Evolutionary conservation across 2,888 invertebrate species (phyloP).

Genomic region (Cryptocheilus praepositus): DNA sequence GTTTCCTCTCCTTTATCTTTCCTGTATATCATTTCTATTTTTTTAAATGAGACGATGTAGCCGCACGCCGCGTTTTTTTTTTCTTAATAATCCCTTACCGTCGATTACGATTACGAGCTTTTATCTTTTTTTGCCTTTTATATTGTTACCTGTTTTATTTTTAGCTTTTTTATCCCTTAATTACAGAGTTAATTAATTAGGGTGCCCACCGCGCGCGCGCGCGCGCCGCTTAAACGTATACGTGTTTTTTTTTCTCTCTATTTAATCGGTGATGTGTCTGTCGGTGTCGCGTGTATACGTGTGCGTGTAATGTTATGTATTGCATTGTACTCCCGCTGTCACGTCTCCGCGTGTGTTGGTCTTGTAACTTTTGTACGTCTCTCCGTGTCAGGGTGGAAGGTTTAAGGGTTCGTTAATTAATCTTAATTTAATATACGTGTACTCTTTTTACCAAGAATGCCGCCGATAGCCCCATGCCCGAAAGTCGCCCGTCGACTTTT

Average conservation of each 20-base stretch:
- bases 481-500: constrained; percentile 21
- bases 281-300: constrained; percentile 4
- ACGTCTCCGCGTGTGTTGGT: constrained; percentile 16
- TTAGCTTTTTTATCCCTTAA: constrained; percentile 39
- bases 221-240: constrained; percentile 32
- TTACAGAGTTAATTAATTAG: constrained; percentile 53
- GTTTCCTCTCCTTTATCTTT: constrained; percentile 2
- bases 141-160: constrained; percentile 35
- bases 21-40: constrained; percentile 13
- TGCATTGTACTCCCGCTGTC: not conserved
- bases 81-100: constrained; percentile 20
- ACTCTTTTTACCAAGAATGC: constrained; percentile 34
- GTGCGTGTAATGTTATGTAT: constrained; percentile 7
- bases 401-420: constrained; percentile 48
- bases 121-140: constrained; percentile 40
- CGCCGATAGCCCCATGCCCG: constrained; percentile 24
- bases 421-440: constrained; percentile 24
- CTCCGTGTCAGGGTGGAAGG: constrained; percentile 28
- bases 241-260: constrained; percentile 17
- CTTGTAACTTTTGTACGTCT: constrained; percentile 6
- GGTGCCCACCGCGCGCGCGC: constrained; percentile 25
- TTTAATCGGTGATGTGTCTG: constrained; percentile 8
- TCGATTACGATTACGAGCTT: constrained; percentile 41
- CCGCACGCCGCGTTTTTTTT: constrained; percentile 33
- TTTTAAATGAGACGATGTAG: constrained; percentile 44